Conservation (phyloP, 64 coral and sea anemone genomes). For the Montipora capricornis region DNA sequence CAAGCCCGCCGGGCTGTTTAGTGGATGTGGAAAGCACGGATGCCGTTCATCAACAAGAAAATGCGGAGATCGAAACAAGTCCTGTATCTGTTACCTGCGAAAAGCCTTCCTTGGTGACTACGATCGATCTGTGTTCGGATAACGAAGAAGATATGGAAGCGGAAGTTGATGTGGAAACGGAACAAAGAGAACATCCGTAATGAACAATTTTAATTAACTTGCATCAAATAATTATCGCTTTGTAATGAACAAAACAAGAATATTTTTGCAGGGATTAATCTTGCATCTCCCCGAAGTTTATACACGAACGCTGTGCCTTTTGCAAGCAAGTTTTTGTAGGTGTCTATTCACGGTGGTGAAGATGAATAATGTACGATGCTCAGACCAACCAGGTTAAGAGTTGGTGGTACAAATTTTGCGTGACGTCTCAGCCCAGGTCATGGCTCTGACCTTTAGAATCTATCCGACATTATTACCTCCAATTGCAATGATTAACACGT, state of each 20-base stretch:
- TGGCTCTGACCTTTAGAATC: no score
- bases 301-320: not conserved
- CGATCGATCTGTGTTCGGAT: conserved; percentile 47
- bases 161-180: not conserved
- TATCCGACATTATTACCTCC: no score
- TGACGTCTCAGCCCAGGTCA: not conserved
- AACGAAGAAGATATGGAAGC: not conserved
- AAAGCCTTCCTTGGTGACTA: not conserved
- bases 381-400: not conserved
- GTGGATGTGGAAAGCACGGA: conserved; percentile 20
- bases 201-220: not conserved
- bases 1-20: conserved; percentile 1
- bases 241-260: not conserved
- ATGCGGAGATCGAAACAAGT: not conserved
- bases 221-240: not conserved
- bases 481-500: no score
- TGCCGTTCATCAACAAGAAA: not conserved
- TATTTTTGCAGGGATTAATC: conserved; percentile 29
- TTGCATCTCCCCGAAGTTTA: not conserved
- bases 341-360: not conserved
- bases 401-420: not conserved
- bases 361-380: not conserved
- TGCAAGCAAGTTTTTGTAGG: not conserved
- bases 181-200: not conserved
- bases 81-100: not conserved